Evolutionary conservation across 2,797 vertebrate species (phyloP).

Genomic region (Masticophis lateralis): DNA sequence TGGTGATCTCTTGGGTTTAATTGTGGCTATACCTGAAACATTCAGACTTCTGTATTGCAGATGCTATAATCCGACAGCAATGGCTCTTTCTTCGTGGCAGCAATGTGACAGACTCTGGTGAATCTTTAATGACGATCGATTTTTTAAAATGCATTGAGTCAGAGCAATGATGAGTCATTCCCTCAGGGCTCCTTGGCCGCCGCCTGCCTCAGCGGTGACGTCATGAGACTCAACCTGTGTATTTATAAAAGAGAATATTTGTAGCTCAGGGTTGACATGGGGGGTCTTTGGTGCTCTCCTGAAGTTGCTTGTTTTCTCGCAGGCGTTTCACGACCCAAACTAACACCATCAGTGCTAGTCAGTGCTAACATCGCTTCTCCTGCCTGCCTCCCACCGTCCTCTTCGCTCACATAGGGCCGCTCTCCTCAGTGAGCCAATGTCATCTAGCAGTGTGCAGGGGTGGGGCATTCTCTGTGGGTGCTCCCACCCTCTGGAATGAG

Average conservation of each 20-base stretch:
- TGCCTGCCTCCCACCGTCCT: no score
- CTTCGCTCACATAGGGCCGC: no score
- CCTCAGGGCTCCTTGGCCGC: background rate
- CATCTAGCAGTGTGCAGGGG: no score
- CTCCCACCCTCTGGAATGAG: no score
- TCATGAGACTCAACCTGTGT: background rate
- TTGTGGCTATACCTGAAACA: background rate
- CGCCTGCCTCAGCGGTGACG: background rate
- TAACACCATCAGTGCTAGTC: background rate
- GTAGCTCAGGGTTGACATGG: background rate
- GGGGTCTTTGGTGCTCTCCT: background rate
- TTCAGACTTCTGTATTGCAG: background rate
- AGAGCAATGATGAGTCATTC: background rate
- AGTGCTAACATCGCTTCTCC: background rate
- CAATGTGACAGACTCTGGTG: background rate
- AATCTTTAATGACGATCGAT: constrained; percentile 13
- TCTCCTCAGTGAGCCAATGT: no score
- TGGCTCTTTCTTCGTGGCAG: background rate
- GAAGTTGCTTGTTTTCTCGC: background rate
- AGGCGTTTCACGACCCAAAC: background rate
- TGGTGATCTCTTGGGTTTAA: background rate
- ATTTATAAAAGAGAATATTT: background rate
- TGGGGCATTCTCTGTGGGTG: no score
- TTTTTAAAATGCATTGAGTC: constrained; percentile 8
- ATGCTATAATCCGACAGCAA: background rate